Evolutionary conservation across 2,113 vertebrate species (phyloP).

Genomic region (Patagioenas fasciata): DNA sequence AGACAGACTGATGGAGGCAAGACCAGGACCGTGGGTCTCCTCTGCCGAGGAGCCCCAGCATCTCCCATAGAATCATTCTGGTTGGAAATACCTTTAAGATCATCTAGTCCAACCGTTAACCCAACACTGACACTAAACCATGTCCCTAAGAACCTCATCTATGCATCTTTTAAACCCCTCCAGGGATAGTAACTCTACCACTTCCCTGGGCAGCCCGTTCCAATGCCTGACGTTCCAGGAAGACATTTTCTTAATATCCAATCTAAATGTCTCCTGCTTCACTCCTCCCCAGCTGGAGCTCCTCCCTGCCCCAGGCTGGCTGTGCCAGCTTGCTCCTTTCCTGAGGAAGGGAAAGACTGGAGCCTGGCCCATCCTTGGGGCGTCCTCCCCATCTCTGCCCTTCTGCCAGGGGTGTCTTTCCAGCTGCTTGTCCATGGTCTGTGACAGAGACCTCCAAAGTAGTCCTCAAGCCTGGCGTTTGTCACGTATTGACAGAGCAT

Average conservation of each 20-base stretch:
- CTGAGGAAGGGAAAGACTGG: background rate
- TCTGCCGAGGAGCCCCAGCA: background rate
- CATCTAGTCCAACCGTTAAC: too few relatives aligned
- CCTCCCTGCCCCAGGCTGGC: background rate
- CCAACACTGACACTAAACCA: too few relatives aligned
- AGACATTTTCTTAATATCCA: too few relatives aligned
- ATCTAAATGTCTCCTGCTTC: background rate
- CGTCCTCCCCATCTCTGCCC: background rate
- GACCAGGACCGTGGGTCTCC: background rate
- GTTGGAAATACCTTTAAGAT: too few relatives aligned
- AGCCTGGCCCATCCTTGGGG: background rate
- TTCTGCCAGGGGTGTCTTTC: background rate
- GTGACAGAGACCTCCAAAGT: background rate
- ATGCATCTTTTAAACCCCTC: too few relatives aligned
- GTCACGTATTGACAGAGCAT: accelerated
- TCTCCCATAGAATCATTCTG: background rate
- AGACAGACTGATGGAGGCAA: background rate
- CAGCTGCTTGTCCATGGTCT: background rate
- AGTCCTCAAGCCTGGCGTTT: background rate
- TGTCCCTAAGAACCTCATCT: too few relatives aligned
- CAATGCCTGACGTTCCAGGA: too few relatives aligned
- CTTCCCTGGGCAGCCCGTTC: too few relatives aligned
- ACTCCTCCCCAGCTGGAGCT: background rate
- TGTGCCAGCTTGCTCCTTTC: too few relatives aligned
- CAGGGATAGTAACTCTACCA: too few relatives aligned